Evolutionary conservation across 2,888 invertebrate species (phyloP), one percentile per base, ranked within the genome.

Genomic region (Apamea sordens): DNA sequence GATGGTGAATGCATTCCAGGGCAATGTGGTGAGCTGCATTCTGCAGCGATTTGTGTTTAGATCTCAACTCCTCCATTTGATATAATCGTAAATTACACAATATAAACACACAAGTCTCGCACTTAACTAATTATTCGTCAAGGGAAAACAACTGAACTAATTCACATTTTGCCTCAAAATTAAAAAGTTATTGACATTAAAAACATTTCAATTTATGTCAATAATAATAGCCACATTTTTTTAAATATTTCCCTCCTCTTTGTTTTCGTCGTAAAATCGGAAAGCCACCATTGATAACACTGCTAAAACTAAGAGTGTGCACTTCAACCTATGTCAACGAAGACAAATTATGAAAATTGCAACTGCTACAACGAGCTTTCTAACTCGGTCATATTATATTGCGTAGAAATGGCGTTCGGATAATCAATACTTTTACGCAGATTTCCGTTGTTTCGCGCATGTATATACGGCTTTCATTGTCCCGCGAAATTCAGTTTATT

Each of bases 21-120:
- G 95, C 96, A 71, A 96, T 96, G 84, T 96, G 96, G 87, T 96
- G 96, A 53, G 96, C 94, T 47, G 96, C 94, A 90, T 83, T 95
- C 83, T 96, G 96, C 77, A 96, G 91, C 21, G 93, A 88, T 86
- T 95, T 96, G 85, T 96, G 95, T 92, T 96, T 96, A 32, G 93
- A 92, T 41, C 95, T 92, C 78, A 95, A 82, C 84, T 96, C 96
- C 88, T 96, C 96, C 96, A 96, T 96, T 86, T 83, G 41, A 13
- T 74, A 53, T 4, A 67, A 44, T 56, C 32, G 44, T 18, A 73
- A 73, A 69, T 44, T n/a, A 69, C n/a, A 80, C 67, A 75, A 65
- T 32, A 24, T 53, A 81, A 61, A 76, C 77, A 73, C 74, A 36
- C 68, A 59, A 61, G 11, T 56, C 50, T 74, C 21, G 32, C 63